A percentile compares a stretch with the other conserved stretches of the same genome.
phyloP scores from a whole-genome alignment of 2,888 invertebrate genomes.

The Drepanosiphum platanoidis region DNA sequence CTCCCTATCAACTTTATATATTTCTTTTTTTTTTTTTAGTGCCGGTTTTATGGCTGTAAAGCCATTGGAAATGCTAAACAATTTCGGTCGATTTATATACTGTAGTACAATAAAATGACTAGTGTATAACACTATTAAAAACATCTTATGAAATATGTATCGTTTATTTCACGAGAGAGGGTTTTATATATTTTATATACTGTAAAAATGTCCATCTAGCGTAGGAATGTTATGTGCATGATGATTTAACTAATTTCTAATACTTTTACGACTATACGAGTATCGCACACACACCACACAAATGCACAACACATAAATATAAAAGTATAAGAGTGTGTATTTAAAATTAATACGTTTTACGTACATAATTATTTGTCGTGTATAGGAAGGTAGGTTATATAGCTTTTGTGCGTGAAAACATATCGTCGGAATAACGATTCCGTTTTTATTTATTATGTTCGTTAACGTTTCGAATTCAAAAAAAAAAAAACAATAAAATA shows the following conservation, averaged over 20 bases:
- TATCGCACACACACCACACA: background rate
- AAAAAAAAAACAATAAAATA: too few relatives aligned
- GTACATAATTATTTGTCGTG: background rate
- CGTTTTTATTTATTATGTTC: too few relatives aligned
- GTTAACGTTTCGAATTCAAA: too few relatives aligned
- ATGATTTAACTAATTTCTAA: background rate
- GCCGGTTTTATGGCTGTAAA: constrained; percentile 49
- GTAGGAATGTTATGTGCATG: background rate
- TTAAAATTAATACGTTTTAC: background rate
- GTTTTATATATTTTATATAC: constrained; percentile 25
- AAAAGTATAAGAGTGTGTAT: background rate
- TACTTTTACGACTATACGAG: background rate
- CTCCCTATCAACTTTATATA: constrained; percentile 26
- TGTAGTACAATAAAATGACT: constrained; percentile 49
- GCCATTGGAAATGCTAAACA: constrained; percentile 53
- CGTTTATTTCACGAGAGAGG: constrained; percentile 22
- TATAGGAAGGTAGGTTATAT: background rate
- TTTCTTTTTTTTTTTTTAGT: too few relatives aligned
- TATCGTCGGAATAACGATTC: background rate
- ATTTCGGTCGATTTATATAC: constrained; percentile 50
- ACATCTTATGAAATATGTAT: constrained; percentile 54
- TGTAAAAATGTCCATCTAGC: background rate
- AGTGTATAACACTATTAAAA: constrained; percentile 43
- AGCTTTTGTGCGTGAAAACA: background rate
- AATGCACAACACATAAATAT: background rate